Evolutionary conservation across 1,140 invertebrate genomes (phyloP).

Genomic region (Dendroctonus valens): DNA sequence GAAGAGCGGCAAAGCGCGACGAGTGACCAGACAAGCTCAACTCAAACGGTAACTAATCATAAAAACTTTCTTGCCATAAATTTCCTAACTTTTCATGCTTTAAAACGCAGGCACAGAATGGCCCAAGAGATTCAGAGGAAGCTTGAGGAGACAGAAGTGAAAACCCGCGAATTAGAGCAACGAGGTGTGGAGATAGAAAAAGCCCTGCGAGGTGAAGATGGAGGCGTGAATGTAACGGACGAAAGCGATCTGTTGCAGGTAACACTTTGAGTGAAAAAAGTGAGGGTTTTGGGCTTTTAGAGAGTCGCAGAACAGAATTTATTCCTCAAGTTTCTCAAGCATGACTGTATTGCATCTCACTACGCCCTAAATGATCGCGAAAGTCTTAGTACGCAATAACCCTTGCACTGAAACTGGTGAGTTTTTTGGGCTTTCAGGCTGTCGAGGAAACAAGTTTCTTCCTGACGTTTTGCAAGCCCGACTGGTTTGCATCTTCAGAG

Average conservation of each 20-base stretch:
- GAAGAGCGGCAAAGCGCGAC: slow-evolving; percentile 52
- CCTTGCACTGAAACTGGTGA: no score
- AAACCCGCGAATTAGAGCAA: slow-evolving; percentile 76
- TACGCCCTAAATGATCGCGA: no score
- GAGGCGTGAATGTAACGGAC: slow-evolving; percentile 49
- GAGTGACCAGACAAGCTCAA: slow-evolving; percentile 67
- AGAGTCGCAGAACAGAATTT: no score
- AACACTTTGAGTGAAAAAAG: neutral
- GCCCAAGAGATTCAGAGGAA: slow-evolving; percentile 88
- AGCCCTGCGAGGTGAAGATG: slow-evolving; percentile 71
- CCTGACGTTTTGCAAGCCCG: no score
- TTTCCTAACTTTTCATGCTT: neutral
- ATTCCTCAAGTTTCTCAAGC: no score
- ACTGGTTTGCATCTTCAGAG: neutral
- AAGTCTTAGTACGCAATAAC: no score
- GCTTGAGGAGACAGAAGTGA: slow-evolving; percentile 82
- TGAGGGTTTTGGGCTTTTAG: neutral
- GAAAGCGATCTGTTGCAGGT: slow-evolving; percentile 68
- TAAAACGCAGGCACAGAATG: slow-evolving; percentile 64
- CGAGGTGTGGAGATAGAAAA: slow-evolving; percentile 82
- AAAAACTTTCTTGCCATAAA: neutral
- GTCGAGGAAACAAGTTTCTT: no score
- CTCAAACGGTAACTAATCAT: slow-evolving; percentile 64
- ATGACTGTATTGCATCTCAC: no score
- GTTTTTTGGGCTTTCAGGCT: no score